A percentile compares a stretch with the other conserved stretches of the same genome.
These are phyloP conservation scores for Girardia tigrina DNA, from an alignment of 2,888 invertebrate genomes.

Conservation along the genomic window DNA sequence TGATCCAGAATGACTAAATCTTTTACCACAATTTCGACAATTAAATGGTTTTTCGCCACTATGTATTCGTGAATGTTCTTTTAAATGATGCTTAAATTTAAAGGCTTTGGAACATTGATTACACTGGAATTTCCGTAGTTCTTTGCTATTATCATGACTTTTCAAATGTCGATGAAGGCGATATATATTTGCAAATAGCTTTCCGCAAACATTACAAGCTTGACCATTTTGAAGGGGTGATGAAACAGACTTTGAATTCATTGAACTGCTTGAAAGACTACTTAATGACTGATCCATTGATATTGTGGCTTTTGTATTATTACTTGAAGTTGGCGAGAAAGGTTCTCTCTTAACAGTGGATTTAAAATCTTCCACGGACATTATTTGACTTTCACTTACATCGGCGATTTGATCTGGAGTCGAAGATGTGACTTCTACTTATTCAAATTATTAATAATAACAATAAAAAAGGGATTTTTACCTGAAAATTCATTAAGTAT, in stretches of 20 bases:
- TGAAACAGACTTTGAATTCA: background rate
- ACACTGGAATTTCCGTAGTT: constrained; percentile 91
- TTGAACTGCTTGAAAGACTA: background rate
- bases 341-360: background rate
- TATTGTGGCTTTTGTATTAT: background rate
- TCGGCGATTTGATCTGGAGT: constrained; percentile 18
- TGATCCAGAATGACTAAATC: constrained; percentile 97
- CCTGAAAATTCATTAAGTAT: background rate
- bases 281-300: background rate
- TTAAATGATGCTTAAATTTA: constrained; percentile 96
- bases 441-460: background rate
- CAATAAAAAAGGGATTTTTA: background rate
- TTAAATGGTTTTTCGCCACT: constrained; percentile 98
- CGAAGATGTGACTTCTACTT: background rate
- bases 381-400: constrained; percentile 9
- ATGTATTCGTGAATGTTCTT: constrained; percentile 88
- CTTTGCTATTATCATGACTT: constrained; percentile 85
- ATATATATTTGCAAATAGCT: constrained; percentile 91
- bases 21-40: constrained; percentile 89
- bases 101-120: constrained; percentile 93
- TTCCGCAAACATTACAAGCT: constrained; percentile 78
- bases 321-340: background rate
- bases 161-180: constrained; percentile 94
- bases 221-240: constrained; percentile 24
- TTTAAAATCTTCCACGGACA: background rate